Evolutionary conservation across 2,113 vertebrate genomes (phyloP).

Genomic region (Neolamprologus variostigma): DNA sequence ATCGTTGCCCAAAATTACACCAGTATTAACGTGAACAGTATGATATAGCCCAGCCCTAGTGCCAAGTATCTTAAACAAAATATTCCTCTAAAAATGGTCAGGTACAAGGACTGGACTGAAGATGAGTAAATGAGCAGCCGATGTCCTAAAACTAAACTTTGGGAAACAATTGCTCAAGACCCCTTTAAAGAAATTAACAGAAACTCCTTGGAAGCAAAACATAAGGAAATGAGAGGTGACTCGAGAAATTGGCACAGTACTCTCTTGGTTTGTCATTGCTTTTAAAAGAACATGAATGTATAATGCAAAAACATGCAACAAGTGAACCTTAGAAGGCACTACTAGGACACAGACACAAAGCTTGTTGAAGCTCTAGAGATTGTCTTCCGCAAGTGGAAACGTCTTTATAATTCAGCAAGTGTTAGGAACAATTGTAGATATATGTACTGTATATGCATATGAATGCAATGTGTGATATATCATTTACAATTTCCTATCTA

Average conservation of each 20-base stretch:
- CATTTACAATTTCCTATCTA: background rate
- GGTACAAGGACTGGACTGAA: background rate
- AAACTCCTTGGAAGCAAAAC: background rate
- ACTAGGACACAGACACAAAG: background rate
- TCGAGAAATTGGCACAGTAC: background rate
- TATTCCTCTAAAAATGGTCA: background rate
- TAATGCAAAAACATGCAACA: background rate
- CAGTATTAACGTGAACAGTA: fast-evolving
- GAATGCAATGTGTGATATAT: fast-evolving
- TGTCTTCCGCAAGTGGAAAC: background rate
- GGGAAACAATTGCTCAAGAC: background rate
- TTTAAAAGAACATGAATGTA: background rate
- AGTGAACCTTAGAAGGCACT: background rate
- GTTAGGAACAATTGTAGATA: fast-evolving
- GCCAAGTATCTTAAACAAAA: background rate
- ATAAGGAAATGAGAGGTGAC: background rate
- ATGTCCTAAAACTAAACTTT: background rate
- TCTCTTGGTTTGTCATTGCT: background rate
- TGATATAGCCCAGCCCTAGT: background rate
- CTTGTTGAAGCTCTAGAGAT: background rate
- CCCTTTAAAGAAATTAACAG: background rate
- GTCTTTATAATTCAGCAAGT: background rate
- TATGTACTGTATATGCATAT: background rate
- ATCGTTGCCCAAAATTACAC: background rate
- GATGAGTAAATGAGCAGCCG: background rate